Conservation (phyloP, 1,140 invertebrate species). For the Zaprionus taronus region DNA sequence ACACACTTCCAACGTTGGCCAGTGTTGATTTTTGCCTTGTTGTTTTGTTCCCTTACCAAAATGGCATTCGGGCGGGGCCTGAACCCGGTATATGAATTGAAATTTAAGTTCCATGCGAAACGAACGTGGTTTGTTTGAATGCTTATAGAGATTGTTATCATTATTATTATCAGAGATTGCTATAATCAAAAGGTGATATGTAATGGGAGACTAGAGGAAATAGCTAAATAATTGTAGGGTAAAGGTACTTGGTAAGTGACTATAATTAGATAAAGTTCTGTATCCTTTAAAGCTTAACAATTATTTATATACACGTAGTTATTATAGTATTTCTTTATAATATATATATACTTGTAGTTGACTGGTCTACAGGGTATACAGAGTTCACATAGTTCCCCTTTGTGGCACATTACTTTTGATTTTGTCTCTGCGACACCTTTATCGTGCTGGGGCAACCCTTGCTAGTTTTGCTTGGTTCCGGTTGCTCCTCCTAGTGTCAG, state of each 20-base stretch:
- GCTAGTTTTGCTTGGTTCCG: slow-evolving; percentile 31
- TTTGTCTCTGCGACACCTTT: background rate
- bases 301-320: too few relatives aligned
- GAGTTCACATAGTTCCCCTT: background rate
- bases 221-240: background rate
- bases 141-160: background rate
- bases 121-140: background rate
- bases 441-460: slow-evolving; percentile 10
- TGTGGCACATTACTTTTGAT: background rate
- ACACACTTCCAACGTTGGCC: background rate
- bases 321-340: background rate
- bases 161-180: background rate
- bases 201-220: background rate
- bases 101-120: background rate
- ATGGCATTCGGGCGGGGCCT: background rate
- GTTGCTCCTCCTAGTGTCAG: slow-evolving; percentile 8
- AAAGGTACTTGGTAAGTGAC: too few relatives aligned
- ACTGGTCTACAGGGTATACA: background rate
- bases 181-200: background rate
- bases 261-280: too few relatives aligned
- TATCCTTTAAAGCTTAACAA: too few relatives aligned
- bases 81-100: background rate
- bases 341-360: background rate
- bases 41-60: slow-evolving; percentile 17
- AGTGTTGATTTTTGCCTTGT: slow-evolving; percentile 48